Percentiles rank a stretch among this genome's conserved stretches.
phyloP scores from a whole-genome alignment of 2,888 invertebrate genomes.

The Philonicus albiceps region DNA sequence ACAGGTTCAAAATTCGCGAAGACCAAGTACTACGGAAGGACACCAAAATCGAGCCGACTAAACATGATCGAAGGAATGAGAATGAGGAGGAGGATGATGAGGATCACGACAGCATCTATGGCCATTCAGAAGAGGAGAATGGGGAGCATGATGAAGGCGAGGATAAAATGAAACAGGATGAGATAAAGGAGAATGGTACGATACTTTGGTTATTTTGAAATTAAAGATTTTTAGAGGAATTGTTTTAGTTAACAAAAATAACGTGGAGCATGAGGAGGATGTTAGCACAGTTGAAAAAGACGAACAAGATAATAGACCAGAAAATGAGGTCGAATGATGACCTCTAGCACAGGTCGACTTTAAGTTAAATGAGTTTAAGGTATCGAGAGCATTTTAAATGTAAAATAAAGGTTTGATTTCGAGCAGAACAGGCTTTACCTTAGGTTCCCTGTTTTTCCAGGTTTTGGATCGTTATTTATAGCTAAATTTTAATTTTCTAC shows the following conservation, averaged over 20 bases:
- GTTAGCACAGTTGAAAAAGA: neutral
- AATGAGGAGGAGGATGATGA: constrained; percentile 58
- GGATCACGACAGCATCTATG: constrained; percentile 61
- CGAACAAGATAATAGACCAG: neutral
- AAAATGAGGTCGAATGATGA: constrained; percentile 7
- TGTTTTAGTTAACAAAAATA: constrained; percentile 6
- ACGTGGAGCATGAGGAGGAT: neutral
- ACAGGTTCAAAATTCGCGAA: constrained; percentile 53
- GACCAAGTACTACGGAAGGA: constrained; percentile 47
- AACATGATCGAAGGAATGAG: constrained; percentile 63
- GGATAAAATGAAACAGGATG: neutral
- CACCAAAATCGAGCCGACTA: constrained; percentile 61
- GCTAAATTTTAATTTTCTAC: no score
- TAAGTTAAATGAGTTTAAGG: constrained; percentile 22
- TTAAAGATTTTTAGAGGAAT: neutral
- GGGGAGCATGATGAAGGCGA: constrained; percentile 46
- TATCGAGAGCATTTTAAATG: constrained; percentile 7
- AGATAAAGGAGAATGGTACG: constrained; percentile 2
- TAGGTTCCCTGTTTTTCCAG: neutral
- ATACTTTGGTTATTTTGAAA: neutral
- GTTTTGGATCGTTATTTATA: neutral
- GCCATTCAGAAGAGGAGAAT: constrained; percentile 61
- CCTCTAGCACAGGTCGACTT: neutral
- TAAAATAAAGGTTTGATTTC: constrained; percentile 22
- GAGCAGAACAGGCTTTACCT: neutral